phyloP scores from a whole-genome alignment of 2,113 vertebrate species.

The Grallaria varia region DNA sequence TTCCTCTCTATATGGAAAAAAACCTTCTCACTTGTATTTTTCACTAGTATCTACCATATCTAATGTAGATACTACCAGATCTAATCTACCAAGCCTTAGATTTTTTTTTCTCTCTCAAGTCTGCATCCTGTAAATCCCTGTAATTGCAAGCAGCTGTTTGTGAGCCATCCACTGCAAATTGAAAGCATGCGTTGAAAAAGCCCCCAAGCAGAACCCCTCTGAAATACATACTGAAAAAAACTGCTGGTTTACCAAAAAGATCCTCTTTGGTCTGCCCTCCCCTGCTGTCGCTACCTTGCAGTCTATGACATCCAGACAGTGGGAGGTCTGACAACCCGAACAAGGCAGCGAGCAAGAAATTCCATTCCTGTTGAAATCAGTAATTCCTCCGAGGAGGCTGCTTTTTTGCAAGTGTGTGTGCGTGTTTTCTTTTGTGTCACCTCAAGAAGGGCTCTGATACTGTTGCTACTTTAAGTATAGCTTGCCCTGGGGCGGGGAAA shows the following conservation, averaged over 20 bases:
- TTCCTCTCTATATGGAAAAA: neutral
- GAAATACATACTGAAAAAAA: neutral
- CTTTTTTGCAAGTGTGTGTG: neutral
- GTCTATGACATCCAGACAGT: conserved; percentile 67
- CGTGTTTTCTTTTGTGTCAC: conserved; percentile 39
- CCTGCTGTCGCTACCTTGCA: conserved; percentile 65
- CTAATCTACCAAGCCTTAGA: neutral
- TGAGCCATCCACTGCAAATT: neutral
- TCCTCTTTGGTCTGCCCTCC: conserved; percentile 32
- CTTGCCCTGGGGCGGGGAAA: conserved; percentile 50
- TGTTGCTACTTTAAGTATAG: conserved; percentile 39
- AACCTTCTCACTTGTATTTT: neutral
- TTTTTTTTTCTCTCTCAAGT: neutral
- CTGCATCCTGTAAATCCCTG: neutral
- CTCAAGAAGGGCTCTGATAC: conserved; percentile 33
- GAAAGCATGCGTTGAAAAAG: neutral
- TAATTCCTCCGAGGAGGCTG: conserved; percentile 28
- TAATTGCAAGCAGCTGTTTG: conserved; percentile 4
- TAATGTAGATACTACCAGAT: neutral
- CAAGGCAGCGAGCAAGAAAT: conserved; percentile 59
- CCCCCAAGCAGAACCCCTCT: neutral
- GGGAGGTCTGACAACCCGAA: conserved; percentile 69
- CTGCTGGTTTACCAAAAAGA: neutral
- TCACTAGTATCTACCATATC: neutral
- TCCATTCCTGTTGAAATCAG: conserved; percentile 56